A percentile compares a stretch with the other conserved stretches of the same genome.
phyloP scores from a whole-genome alignment of 37 sponge, comb jelly and placozoan species.

The Halichondria panicea region DNA sequence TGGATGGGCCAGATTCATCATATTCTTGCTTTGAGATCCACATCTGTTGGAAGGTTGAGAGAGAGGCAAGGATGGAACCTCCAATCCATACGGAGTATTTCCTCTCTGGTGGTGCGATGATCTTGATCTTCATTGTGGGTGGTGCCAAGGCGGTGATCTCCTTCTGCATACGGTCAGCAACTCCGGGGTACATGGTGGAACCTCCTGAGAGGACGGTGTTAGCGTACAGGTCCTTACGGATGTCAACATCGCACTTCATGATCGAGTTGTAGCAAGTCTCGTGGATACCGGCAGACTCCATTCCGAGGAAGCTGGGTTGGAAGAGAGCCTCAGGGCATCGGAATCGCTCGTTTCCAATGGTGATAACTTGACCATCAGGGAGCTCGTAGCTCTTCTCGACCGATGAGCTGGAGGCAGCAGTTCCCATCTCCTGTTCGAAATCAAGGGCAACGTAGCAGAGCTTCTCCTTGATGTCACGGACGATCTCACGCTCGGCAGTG shows the following conservation, averaged over 20 bases:
- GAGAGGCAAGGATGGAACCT: conserved; percentile 98
- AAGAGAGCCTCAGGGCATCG: conserved; percentile 88
- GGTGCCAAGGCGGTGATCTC: conserved; percentile 98
- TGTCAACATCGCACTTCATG: conserved; percentile 99
- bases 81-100: conserved; percentile 99
- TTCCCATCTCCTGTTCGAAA: conserved; percentile 99
- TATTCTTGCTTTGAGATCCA: conserved; percentile 99
- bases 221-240: conserved; percentile 99
- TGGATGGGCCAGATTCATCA: conserved; percentile 98
- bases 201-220: conserved; percentile 99
- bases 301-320: conserved; percentile 93
- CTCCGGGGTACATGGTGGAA: conserved; percentile 99
- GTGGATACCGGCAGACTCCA: conserved; percentile 99
- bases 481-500: conserved; percentile 95
- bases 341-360: conserved; percentile 99
- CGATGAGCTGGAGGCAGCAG: conserved; percentile 87
- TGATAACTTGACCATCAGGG: conserved; percentile 99
- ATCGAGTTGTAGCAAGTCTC: conserved; percentile 99
- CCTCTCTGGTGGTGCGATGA: conserved; percentile 99
- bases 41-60: conserved; percentile 99
- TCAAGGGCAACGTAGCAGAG: conserved; percentile 99
- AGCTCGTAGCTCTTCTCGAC: conserved; percentile 99
- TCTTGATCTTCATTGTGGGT: conserved; percentile 99
- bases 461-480: conserved; percentile 99
- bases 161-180: conserved; percentile 99